Conservation (phyloP, 2,888 invertebrate species). For the Patella caerulea region DNA sequence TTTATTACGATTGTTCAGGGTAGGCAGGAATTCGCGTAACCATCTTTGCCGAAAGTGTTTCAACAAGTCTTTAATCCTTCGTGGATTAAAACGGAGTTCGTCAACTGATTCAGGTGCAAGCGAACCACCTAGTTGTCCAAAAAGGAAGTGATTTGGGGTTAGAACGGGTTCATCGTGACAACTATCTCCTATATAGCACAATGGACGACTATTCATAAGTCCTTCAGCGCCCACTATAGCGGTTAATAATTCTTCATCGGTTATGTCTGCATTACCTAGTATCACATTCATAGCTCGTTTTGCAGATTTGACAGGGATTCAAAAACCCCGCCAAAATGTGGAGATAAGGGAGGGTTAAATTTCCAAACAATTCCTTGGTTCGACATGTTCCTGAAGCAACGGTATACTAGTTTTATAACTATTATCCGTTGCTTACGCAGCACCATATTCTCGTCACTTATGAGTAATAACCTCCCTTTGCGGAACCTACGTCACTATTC, state of each 20-base stretch:
- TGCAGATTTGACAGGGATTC: too few relatives aligned
- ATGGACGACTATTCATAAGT: too few relatives aligned
- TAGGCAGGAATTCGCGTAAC: slow-evolving; percentile 16
- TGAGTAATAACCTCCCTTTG: too few relatives aligned
- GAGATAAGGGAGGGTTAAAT: slow-evolving; percentile 37
- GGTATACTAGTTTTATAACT: too few relatives aligned
- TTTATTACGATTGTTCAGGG: background rate
- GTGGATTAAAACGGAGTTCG: background rate
- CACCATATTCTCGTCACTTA: too few relatives aligned
- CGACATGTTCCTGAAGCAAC: background rate
- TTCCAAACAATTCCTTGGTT: slow-evolving; percentile 28
- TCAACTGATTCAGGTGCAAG: background rate
- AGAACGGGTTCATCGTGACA: slow-evolving; percentile 3
- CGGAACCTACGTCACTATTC: too few relatives aligned
- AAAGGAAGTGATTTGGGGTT: background rate
- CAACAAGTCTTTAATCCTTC: background rate
- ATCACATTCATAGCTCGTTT: too few relatives aligned
- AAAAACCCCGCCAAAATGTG: too few relatives aligned
- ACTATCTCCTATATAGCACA: too few relatives aligned
- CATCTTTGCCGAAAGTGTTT: slow-evolving; percentile 3
- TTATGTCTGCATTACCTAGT: too few relatives aligned
- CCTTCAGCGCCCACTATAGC: background rate
- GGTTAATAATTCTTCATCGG: too few relatives aligned
- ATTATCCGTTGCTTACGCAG: too few relatives aligned
- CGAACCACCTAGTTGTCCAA: slow-evolving; percentile 3